Conservation (phyloP, 23 tunicate genomes). For the Styela plicata region DNA sequence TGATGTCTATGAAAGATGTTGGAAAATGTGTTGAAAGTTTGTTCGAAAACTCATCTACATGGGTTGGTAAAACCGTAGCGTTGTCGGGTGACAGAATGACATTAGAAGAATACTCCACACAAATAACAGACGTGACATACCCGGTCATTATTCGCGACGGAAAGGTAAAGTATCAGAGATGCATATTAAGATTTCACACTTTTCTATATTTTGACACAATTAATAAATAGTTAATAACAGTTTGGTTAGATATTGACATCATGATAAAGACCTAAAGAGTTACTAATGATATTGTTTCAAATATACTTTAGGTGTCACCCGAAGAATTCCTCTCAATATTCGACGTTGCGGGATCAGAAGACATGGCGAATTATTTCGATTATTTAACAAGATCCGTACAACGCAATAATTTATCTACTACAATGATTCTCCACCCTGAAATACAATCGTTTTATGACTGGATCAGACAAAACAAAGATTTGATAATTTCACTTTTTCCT, state of each 20-base stretch:
- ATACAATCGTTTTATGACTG: constrained; percentile 40
- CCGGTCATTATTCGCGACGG: constrained; percentile 19
- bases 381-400: constrained; percentile 47
- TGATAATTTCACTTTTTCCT: background rate
- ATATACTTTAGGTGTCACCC: constrained; percentile 42
- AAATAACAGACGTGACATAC: constrained; percentile 30
- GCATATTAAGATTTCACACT: background rate
- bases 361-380: constrained; percentile 72
- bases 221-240: too few relatives aligned
- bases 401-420: constrained; percentile 38
- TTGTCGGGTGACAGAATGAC: constrained; percentile 61
- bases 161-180: background rate
- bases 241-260: too few relatives aligned
- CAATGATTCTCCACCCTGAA: constrained; percentile 20
- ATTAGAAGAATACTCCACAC: constrained; percentile 49
- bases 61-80: constrained; percentile 53
- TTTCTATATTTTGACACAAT: too few relatives aligned
- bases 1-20: constrained; percentile 32
- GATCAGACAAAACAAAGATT: constrained; percentile 8
- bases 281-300: too few relatives aligned
- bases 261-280: too few relatives aligned
- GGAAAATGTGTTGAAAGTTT: constrained; percentile 36
- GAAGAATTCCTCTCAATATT: constrained; percentile 37
- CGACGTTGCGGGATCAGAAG: constrained; percentile 44
- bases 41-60: constrained; percentile 16